Evolutionary conservation across 1,140 invertebrate genomes (phyloP), one percentile per base, ranked within the genome.

Genomic region (Megalopta genalis): DNA sequence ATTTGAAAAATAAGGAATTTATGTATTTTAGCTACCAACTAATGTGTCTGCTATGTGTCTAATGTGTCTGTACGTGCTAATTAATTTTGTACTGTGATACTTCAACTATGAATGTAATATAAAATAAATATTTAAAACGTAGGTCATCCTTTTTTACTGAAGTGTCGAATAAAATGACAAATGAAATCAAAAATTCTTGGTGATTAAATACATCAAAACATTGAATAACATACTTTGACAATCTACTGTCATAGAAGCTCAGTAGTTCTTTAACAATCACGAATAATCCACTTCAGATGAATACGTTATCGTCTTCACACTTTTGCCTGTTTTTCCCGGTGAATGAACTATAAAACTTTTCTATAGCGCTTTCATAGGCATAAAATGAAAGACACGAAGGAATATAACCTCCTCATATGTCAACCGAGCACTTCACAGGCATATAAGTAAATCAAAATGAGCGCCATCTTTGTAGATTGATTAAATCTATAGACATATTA

Each of bases 371-470:
- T 54, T 14, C 42, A 54, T 25, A 39, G 18, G 32, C 72, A 37
- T 64, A 46, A 2, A 39, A 71, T 16, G 8, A 64, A 2, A 64
- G 62, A 57, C 37, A 39, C 68, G 14, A 42, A 63, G 68, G 54
- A 65, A 64, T 72, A 72, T 81, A 81, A 81, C 80, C 80, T 78
- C 68, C 67, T 67, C 21, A 52, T n/a, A 68, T 72, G 68, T 81
- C 68, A 72, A 52, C 32, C 37, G 7, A 64, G 23, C 12, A 66
- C 67, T 81, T 72, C 67, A 37, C 49, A 8, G n/a, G 54, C 27
- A 65, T 72, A 67, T 74, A 73, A 49, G 65, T 73, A 66, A 78
- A 72, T 73, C 49, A 79, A 64, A 73, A 59, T 46, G 9, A 65
- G 63, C 77, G 77, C 77, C 77, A 79, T 62, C 77, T 74, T 73